phyloP scores from a whole-genome alignment of 1,140 invertebrate species.

The Antheraea pernyi region DNA sequence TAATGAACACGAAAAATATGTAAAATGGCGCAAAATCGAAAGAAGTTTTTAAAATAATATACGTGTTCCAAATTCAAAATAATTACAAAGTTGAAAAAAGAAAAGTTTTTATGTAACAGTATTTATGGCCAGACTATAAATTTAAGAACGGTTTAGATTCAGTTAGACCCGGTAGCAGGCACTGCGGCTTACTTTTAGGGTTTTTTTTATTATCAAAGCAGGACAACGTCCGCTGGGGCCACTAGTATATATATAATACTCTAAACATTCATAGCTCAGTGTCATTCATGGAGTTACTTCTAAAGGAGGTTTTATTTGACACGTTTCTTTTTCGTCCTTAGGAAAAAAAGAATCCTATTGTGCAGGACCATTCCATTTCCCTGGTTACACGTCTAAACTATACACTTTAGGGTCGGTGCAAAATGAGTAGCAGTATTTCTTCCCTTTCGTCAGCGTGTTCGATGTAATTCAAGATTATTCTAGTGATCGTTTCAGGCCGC shows the following conservation, averaged over 20 bases:
- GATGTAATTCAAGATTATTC: not conserved
- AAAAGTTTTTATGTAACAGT: no score
- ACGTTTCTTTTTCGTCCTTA: slow-evolving; percentile 16
- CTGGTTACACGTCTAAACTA: not conserved
- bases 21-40: no score
- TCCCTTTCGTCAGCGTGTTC: not conserved
- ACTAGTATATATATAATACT: not conserved
- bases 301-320: slow-evolving; percentile 23
- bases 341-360: slow-evolving; percentile 18
- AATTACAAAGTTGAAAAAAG: no score
- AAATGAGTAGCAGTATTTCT: not conserved
- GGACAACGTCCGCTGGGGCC: no score
- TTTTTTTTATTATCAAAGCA: no score
- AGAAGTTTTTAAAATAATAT: no score
- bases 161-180: no score
- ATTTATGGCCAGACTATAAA: no score
- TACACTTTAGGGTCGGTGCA: not conserved
- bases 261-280: slow-evolving; percentile 13
- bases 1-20: no score
- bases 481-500: not conserved
- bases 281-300: slow-evolving; percentile 8
- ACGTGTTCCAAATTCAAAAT: no score
- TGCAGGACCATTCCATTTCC: slow-evolving; percentile 11
- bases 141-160: no score
- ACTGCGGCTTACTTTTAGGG: no score